Evolutionary conservation across 2,797 vertebrate genomes (phyloP), one percentile per base, ranked within the genome.

Genomic region (Acanthurus leucopareius): DNA sequence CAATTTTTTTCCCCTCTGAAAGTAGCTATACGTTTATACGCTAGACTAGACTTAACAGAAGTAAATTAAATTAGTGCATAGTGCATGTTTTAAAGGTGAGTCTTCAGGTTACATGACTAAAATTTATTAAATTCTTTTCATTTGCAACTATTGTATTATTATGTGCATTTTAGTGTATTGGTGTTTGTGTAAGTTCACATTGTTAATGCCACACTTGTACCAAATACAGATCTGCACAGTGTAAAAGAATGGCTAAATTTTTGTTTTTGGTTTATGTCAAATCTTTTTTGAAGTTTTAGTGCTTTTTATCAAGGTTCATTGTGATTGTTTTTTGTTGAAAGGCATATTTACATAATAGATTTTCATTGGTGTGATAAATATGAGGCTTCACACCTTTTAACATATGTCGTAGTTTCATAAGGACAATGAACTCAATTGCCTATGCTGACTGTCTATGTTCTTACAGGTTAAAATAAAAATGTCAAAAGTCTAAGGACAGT

Each of bases 81-180:
- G 48, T 91, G 86, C 88, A 89, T 92, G 85, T 84, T 90, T 78
- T 90, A 70, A 85, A 87, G 51, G 86, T 86, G 67, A 85, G 72
- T 85, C 65, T 42, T 69, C 61, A 61, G 35, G 61, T 80, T 63
- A 28, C 13, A 49, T 77, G 64, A 16, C 19, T 73, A 38, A 11
- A 52, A 59, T 38, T 42, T 59, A 3, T 20, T 68, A 0, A 3
- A 22, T 56, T 80, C 11, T 63, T 66, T 76, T 71, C 19, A 79
- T 66, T 66, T 47, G 53, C 52, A 38, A 82, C 44, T 69, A 40
- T 35, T 75, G 57, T 85, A 32, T 54, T 85, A 32, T 54, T 69
- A 14, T 82, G 59, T 84, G 59, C 32, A 40, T 85, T 68, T 75
- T 82, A 81, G 74, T 78, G 35, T 66, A 68, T 76, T 77, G 77